These are phyloP conservation scores for Alcedo quadribrachys DNA, from an alignment of 2,797 vertebrate species.

Conservation along the genomic window DNA sequence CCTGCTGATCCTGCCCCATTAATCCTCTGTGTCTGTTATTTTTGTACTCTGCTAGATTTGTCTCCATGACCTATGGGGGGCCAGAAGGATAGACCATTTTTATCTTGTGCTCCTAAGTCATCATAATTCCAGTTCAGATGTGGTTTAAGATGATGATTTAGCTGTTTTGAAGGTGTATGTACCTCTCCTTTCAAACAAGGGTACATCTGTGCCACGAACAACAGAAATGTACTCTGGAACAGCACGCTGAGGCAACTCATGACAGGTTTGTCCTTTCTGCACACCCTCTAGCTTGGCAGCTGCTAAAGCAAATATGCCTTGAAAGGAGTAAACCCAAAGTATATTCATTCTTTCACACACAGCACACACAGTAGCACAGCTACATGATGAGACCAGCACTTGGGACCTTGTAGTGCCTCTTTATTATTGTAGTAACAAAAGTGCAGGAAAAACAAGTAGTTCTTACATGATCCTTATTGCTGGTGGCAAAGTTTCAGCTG, in stretches of 20 bases:
- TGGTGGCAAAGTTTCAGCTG: background rate
- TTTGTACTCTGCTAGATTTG: background rate
- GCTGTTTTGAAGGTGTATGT: background rate
- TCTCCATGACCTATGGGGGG: rapidly evolving
- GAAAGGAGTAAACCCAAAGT: background rate
- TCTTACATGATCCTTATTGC: background rate
- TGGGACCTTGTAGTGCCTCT: background rate
- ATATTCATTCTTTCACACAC: background rate
- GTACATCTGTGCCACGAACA: background rate
- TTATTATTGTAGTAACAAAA: background rate
- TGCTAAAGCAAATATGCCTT: background rate
- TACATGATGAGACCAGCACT: background rate
- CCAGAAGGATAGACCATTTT: background rate
- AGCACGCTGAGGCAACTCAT: background rate
- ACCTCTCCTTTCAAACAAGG: background rate
- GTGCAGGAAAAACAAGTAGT: background rate
- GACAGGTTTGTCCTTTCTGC: background rate
- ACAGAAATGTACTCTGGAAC: background rate
- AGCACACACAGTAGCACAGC: background rate
- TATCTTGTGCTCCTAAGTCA: background rate
- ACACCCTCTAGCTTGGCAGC: background rate
- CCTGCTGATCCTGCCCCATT: background rate
- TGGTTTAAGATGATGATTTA: background rate
- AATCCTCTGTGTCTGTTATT: rapidly evolving
- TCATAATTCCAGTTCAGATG: background rate